Conservation (phyloP, 1,140 invertebrate genomes). For the Ephestia elutella region DNA sequence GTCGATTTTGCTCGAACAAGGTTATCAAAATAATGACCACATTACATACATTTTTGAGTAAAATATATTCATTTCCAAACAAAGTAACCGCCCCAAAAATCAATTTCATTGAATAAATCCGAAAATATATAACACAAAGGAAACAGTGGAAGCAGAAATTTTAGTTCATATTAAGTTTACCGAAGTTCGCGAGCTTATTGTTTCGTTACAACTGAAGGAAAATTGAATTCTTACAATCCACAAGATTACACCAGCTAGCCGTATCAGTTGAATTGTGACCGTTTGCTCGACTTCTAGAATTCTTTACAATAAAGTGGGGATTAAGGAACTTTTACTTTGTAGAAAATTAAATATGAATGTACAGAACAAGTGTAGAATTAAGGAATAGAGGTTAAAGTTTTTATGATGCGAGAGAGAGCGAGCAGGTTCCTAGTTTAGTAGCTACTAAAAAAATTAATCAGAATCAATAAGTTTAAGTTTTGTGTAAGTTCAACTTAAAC, state of each 20-base stretch:
- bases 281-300: background rate
- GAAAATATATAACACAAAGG: background rate
- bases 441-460: no score
- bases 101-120: background rate
- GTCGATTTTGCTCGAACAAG: no score
- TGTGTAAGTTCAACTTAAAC: no score
- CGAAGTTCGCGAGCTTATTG: constrained; percentile 27
- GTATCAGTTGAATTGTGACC: constrained; percentile 10
- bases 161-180: constrained; percentile 16
- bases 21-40: no score
- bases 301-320: background rate
- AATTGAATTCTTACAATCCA: constrained; percentile 31
- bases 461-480: no score
- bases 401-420: background rate
- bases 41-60: no score
- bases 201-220: constrained; percentile 27
- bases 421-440: no score
- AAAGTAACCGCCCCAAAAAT: background rate
- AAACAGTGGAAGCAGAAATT: constrained; percentile 4
- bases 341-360: background rate
- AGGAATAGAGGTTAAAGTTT: background rate
- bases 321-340: background rate
- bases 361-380: background rate
- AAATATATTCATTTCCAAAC: no score
- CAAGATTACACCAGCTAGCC: constrained; percentile 21